A percentile compares a stretch with the other conserved stretches of the same genome.
These are phyloP conservation scores for Vulpes ferrilata DNA, from an alignment of 2,113 vertebrate species.

Conservation along the genomic window DNA sequence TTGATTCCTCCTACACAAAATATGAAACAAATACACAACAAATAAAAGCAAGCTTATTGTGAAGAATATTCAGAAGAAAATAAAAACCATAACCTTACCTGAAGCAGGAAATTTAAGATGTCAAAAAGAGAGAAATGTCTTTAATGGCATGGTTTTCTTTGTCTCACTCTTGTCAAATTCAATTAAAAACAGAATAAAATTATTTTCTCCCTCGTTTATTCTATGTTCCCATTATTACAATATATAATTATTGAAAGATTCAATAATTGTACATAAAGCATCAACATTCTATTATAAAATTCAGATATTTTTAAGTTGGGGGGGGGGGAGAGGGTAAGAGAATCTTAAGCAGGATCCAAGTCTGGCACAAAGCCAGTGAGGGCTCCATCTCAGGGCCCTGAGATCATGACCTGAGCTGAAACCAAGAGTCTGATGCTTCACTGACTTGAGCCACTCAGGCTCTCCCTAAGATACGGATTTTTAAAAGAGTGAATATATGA, in stretches of 20 bases:
- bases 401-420: not conserved
- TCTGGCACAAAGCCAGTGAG: not conserved
- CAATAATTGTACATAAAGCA: not conserved
- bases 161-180: not conserved
- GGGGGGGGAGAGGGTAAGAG: not conserved
- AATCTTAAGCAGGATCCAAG: not conserved
- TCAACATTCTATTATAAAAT: not conserved
- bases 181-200: conserved; percentile 53
- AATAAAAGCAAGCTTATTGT: not conserved
- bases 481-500: not conserved
- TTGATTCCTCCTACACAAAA: not conserved
- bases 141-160: conserved; percentile 48
- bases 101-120: not conserved
- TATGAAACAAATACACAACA: not conserved
- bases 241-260: not conserved
- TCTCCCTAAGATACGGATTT: not conserved
- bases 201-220: not conserved
- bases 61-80: conserved; percentile 16
- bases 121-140: not conserved
- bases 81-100: not conserved
- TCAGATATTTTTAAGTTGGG: not conserved
- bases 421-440: not conserved
- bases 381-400: not conserved
- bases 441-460: not conserved
- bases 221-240: not conserved